Evolutionary conservation across 1,140 invertebrate genomes (phyloP), one percentile per base, ranked within the genome.

Genomic region (Acromyrmex charruanus): DNA sequence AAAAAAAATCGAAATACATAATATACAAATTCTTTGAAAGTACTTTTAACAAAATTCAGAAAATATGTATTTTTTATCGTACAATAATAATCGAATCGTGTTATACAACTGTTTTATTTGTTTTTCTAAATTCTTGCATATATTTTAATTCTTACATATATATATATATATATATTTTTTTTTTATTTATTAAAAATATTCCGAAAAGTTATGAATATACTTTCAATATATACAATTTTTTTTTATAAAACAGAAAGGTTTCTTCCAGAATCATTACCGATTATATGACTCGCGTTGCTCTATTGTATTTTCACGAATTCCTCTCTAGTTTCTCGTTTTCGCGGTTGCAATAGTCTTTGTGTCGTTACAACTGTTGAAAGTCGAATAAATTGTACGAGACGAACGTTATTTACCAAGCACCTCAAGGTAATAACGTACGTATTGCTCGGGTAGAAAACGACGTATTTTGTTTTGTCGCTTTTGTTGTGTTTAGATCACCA

Each of bases 331-430:
- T 69, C 21, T 69, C 49, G n/a, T 59, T 68, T 55, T 80, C 31
- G 61, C 49, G 7, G 10, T 55, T 53, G n/a, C 31, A 4, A 66
- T n/a, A 6, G 53, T 3, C 7, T 66, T 66, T 44, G 12, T 12
- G 61, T n/a, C 49, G 4, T 65, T 63, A 65, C 49, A 5, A 66
- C 2, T 63, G 28, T 66, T 28, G 49, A 58, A 80, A 68, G 18
- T 80, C 63, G 31, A 68, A 65, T 79, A 51, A 75, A 80, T 69
- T 68, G 14, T 21, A 55, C 12, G n/a, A 1, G 39, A 28, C 58
- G n/a, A 35, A 44, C 28, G 31, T 53, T 31, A 80, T 55, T 68
- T 69, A 68, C 9, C 16, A 35, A 18, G 0, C 21, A 5, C n/a
- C 49, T 81, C 49, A 28, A 81, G 31, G n/a, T 59, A 49, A 39